Evolutionary conservation across 2,888 invertebrate genomes (phyloP).

Genomic region (Volucella inanis): DNA sequence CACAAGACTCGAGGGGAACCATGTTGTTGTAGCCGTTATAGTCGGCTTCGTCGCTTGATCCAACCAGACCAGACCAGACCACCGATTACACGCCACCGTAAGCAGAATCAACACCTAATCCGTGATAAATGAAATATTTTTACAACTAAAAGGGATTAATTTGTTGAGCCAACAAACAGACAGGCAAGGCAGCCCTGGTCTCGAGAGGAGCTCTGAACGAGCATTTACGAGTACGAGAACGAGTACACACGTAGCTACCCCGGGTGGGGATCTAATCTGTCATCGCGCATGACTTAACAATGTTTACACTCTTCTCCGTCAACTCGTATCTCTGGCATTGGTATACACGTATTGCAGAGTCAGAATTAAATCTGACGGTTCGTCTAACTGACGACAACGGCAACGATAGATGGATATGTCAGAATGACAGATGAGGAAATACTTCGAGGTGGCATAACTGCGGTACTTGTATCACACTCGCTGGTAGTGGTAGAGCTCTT

Average conservation of each 20-base stretch:
- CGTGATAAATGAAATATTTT: constrained; percentile 75
- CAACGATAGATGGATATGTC: constrained; percentile 37
- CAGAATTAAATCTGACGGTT: not conserved
- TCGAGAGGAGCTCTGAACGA: constrained; percentile 24
- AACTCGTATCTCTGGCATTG: not conserved
- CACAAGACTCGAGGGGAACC: constrained; percentile 12
- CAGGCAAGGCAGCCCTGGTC: constrained; percentile 3
- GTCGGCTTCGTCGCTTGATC: not conserved
- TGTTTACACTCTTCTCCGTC: constrained; percentile 67
- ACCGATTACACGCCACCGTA: constrained; percentile 55
- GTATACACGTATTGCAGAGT: constrained; percentile 9
- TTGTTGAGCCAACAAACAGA: constrained; percentile 72
- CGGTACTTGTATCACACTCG: not conserved
- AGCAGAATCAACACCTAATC: constrained; percentile 72
- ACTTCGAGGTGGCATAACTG: constrained; percentile 4
- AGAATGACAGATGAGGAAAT: constrained; percentile 45
- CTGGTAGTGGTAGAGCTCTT: constrained; percentile 32
- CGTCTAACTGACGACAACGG: not conserved
- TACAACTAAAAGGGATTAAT: constrained; percentile 75
- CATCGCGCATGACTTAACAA: constrained; percentile 73
- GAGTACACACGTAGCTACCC: constrained; percentile 21
- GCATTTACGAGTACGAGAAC: not conserved
- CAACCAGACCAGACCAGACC: constrained; percentile 21
- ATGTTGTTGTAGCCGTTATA: no score
- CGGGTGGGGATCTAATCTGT: constrained; percentile 71